Evolutionary conservation across 2,113 vertebrate species (phyloP), one percentile per base, ranked within the genome.

Genomic region (Podiceps cristatus): DNA sequence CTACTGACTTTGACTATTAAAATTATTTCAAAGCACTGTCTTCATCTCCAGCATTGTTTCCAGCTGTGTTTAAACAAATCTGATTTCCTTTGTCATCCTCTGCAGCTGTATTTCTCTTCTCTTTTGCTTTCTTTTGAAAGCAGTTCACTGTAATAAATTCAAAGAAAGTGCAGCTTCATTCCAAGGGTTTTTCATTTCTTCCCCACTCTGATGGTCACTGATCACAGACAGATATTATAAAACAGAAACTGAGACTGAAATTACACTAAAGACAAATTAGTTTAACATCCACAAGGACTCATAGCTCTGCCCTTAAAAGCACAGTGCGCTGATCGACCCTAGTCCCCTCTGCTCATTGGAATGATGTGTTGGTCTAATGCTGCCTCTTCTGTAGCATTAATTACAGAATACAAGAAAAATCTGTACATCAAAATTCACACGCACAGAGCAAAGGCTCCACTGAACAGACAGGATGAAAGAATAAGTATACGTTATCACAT

Each of bases 11-110:
- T 14, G 63, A 86, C 72, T 53, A 56, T 77, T 71, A 83, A 93
- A 83, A 60, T 22, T 13, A 67, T 85, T 88, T 89, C 73, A 84
- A 86, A 93, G 76, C 18, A 40, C 44, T 78, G 17, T 75, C 84
- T 93, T 75, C 11, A 50, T 88, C 52, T 72, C 58, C 73, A 96
- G 66, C 44, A 81, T 52, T 77, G 29, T 93, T 90, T 96, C 90
- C 95, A 95, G 91, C 92, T 93, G 79, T 52, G 49, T 85, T 93
- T 86, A 93, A 96, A 42, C 49, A 92, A 93, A 94, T 87, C 13
- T 66, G 60, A 79, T 93, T 84, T 85, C 80, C 52, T 69, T 66
- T 93, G 58, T 82, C 31, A 75, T 71, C 47, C 75, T 75, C 69
- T 93, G 89, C 95, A 96, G 88, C 73, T 95, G 53, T 40, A 87